Evolutionary conservation across 1,140 invertebrate species (phyloP).

Genomic region (Sarcophaga peregrina): DNA sequence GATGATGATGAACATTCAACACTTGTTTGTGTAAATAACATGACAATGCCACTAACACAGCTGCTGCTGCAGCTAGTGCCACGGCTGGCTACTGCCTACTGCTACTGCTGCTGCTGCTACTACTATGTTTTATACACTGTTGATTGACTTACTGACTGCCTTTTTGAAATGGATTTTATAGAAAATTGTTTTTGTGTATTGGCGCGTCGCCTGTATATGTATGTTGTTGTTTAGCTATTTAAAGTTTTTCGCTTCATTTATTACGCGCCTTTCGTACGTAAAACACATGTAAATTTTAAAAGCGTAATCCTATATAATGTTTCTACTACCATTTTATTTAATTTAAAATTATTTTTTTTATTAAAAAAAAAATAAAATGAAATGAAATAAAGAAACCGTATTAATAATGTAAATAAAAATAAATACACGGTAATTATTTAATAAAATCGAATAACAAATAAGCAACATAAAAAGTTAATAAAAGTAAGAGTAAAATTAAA

Average conservation of each 20-base stretch:
- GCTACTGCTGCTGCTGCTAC: too few species aligned
- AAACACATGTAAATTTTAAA: slow-evolving; percentile 1
- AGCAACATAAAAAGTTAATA: too few species aligned
- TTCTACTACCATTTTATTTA: too few species aligned
- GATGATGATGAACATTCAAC: background rate
- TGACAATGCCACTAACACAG: background rate
- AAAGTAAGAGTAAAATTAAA: too few species aligned
- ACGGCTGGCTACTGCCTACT: too few species aligned
- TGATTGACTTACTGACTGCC: too few species aligned
- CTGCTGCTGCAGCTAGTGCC: background rate
- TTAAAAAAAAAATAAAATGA: background rate
- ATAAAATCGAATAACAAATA: too few species aligned
- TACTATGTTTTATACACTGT: too few species aligned
- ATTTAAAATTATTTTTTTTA: background rate
- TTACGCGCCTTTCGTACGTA: slow-evolving; percentile 30
- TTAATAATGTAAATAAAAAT: too few species aligned
- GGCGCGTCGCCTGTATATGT: background rate
- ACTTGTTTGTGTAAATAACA: slow-evolving; percentile 21
- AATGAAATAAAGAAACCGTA: background rate
- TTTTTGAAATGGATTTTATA: background rate
- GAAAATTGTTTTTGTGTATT: slow-evolving; percentile 13
- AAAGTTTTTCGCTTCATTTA: slow-evolving; percentile 39
- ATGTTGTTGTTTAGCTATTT: slow-evolving; percentile 30
- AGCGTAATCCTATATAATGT: background rate
- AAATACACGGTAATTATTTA: too few species aligned